These are phyloP conservation scores for Meteorus cinctellus DNA, from an alignment of 2,888 invertebrate species.

Conservation along the genomic window DNA sequence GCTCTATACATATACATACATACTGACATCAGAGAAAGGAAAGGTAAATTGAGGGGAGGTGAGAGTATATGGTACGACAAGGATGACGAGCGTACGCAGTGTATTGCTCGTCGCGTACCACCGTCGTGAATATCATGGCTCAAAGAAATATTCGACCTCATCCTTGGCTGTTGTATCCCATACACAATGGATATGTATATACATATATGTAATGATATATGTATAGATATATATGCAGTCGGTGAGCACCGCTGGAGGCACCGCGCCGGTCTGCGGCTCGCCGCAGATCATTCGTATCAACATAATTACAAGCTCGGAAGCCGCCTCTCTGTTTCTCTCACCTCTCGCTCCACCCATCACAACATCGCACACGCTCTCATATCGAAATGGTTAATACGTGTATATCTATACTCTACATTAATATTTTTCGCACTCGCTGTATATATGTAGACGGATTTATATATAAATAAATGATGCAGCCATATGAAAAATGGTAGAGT, in stretches of 20 bases:
- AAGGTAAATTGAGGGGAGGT: conserved; percentile 11
- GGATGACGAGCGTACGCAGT: conserved; percentile 6
- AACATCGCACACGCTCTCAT: conserved; percentile 67
- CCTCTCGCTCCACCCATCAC: conserved; percentile 72
- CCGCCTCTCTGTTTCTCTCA: conserved; percentile 73
- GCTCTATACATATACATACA: not conserved
- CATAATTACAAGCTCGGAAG: conserved; percentile 74
- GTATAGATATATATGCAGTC: conserved; percentile 55
- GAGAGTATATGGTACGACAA: conserved; percentile 14
- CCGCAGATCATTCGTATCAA: conserved; percentile 74
- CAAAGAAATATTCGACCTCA: conserved; percentile 21
- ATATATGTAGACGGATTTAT: not conserved
- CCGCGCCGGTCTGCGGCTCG: conserved; percentile 67
- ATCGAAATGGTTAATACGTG: conserved; percentile 30
- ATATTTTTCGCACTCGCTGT: not conserved
- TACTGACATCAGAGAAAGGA: conserved; percentile 2
- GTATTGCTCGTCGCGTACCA: not conserved
- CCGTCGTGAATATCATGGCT: conserved; percentile 28
- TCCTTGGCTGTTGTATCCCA: conserved; percentile 11
- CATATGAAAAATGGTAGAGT: not conserved
- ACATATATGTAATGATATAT: conserved; percentile 42
- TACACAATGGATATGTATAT: conserved; percentile 29
- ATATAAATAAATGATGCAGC: not conserved
- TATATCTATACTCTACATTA: not conserved
- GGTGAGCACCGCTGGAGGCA: conserved; percentile 70